Evolutionary conservation across 2,888 invertebrate species (phyloP), one percentile per base, ranked within the genome.

Genomic region (Allygus modestus): DNA sequence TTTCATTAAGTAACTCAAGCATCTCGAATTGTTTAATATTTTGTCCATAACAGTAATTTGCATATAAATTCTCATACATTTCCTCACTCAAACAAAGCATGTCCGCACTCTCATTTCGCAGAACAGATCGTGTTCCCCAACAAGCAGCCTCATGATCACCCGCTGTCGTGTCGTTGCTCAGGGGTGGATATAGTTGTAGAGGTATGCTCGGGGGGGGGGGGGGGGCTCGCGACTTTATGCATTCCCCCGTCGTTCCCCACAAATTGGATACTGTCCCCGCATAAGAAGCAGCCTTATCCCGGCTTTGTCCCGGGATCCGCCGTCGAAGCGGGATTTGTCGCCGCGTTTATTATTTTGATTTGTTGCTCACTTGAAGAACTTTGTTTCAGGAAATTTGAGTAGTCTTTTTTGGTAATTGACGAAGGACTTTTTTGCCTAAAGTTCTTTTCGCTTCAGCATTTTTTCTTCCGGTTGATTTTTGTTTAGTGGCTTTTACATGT

Each of bases 181-280:
- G 46, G 46, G 46, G 46, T 17, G 4, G 46, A 46, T 46, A 46
- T 17, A 46, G 17, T 37, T 37, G 37, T 37, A 9, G 4, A 37
- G 12, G 46, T 46, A 7, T 17, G 1, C 1, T 11, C 7, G 46
- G 17, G 46, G 46, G 46, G 46, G 17, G 17, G 46, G 46, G 46
- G 46, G 46, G 9, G 9, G 46, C 17, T 26, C 15, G 4, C 65
- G 65, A 65, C 65, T 12, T 65, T 65, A 65, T 65, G 65, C 65
- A 65, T 65, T 65, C 65, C 31, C 58, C 65, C 65, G 73, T 43
- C 73, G 37, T 11, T 41, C 73, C 41, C 41, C 77, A 15, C 84
- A 65, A 46, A 73, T 75, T 75, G 75, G 84, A 83, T 84, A 85
- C 83, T 75, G 84, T 58, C 79, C 81, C 75, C 82, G 85, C 83